A percentile compares a stretch with the other conserved stretches of the same genome.
Evolutionary conservation across 1,140 invertebrate genomes (phyloP).

Genomic region (Sycophila sp.): DNA sequence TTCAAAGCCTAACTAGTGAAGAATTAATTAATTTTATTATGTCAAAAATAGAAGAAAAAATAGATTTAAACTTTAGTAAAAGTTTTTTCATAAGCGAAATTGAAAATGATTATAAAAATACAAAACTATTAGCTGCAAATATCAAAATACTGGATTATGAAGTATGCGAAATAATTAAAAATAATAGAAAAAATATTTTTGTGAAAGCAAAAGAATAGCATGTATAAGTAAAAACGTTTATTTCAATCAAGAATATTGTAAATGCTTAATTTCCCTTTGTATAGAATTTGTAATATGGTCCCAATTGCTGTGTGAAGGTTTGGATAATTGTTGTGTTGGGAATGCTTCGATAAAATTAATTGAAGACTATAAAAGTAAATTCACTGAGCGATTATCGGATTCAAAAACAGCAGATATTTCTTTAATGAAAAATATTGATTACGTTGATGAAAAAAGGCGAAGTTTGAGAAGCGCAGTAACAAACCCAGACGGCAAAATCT

Average conservation of each 20-base stretch:
- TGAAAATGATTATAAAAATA: neutral
- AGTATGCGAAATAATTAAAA: neutral
- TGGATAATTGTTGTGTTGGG: neutral
- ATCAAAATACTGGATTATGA: neutral
- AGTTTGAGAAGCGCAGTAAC: neutral
- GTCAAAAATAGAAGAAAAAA: neutral
- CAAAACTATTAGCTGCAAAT: neutral
- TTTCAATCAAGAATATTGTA: neutral
- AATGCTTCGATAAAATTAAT: neutral
- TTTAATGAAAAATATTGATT: neutral
- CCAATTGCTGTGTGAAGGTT: neutral
- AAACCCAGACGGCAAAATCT: no score
- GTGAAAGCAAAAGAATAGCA: neutral
- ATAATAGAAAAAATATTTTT: neutral
- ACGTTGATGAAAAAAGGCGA: neutral
- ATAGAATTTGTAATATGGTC: neutral
- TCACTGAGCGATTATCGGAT: neutral
- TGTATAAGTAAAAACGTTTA: neutral
- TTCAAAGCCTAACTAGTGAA: neutral
- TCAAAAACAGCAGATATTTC: neutral
- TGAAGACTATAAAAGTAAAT: neutral
- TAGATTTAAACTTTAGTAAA: neutral
- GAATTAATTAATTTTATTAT: neutral
- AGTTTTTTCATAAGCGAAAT: neutral
- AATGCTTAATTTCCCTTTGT: neutral